Evolutionary conservation across 1,140 invertebrate species (phyloP).

Genomic region (Trachelipus rathkii): DNA sequence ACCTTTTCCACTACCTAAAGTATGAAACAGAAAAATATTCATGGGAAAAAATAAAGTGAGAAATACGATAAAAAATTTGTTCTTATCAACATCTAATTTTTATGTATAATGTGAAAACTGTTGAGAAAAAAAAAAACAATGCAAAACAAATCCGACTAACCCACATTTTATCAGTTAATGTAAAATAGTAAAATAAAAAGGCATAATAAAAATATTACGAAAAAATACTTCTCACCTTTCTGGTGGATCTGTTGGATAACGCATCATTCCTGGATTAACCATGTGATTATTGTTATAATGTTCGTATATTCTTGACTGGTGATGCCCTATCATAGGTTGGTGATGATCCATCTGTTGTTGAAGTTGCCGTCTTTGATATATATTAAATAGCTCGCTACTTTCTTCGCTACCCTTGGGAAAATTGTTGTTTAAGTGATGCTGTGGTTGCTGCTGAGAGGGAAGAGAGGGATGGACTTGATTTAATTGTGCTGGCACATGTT

Average conservation of each 20-base stretch:
- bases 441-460: background rate
- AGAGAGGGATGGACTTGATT: conserved; percentile 9
- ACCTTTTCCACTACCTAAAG: no score
- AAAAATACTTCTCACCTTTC: background rate
- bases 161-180: no score
- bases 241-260: background rate
- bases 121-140: no score
- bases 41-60: no score
- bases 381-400: conserved; percentile 36
- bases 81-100: no score
- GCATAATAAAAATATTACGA: no score
- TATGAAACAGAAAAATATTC: no score
- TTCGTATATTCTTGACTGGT: background rate
- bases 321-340: background rate
- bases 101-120: no score
- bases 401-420: conserved; percentile 31
- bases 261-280: background rate
- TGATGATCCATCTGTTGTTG: conserved; percentile 2
- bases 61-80: no score
- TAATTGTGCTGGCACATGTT: background rate
- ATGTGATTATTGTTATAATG: conserved; percentile 4
- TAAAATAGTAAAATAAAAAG: no score
- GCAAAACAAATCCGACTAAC: no score
- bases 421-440: conserved; percentile 21
- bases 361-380: conserved; percentile 40